These are phyloP conservation scores for Therioaphis trifolii DNA, from an alignment of 2,888 invertebrate genomes.

Conservation along the genomic window DNA sequence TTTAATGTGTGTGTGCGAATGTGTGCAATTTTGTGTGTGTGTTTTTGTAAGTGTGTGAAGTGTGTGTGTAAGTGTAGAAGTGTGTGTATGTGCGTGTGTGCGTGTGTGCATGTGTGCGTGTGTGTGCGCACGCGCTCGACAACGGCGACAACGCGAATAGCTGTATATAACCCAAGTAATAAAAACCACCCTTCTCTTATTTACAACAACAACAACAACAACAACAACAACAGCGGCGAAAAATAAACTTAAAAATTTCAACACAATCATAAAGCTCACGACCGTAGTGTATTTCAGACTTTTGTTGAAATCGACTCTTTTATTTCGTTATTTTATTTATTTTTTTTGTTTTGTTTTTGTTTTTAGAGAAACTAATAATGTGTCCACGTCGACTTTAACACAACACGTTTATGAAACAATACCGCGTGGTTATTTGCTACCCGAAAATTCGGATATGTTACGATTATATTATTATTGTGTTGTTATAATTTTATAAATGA, in stretches of 20 bases:
- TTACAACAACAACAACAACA: too few species aligned
- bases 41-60: too few species aligned
- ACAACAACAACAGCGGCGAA: neutral
- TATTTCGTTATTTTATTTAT: too few species aligned
- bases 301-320: neutral
- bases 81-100: neutral
- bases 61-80: too few species aligned
- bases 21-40: too few species aligned
- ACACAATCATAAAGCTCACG: neutral
- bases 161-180: neutral
- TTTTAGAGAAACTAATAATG: neutral
- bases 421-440: neutral
- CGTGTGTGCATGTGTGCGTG: neutral
- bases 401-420: neutral
- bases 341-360: neutral
- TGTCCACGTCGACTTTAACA: neutral
- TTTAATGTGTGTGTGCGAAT: too few species aligned
- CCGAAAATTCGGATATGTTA: too few species aligned
- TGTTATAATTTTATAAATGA: neutral
- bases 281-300: neutral
- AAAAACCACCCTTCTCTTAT: constrained; percentile 2
- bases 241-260: neutral
- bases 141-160: neutral
- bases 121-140: too few species aligned
- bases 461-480: neutral